phyloP scores from a whole-genome alignment of 2,113 vertebrate genomes.

The Clupea harengus region DNA sequence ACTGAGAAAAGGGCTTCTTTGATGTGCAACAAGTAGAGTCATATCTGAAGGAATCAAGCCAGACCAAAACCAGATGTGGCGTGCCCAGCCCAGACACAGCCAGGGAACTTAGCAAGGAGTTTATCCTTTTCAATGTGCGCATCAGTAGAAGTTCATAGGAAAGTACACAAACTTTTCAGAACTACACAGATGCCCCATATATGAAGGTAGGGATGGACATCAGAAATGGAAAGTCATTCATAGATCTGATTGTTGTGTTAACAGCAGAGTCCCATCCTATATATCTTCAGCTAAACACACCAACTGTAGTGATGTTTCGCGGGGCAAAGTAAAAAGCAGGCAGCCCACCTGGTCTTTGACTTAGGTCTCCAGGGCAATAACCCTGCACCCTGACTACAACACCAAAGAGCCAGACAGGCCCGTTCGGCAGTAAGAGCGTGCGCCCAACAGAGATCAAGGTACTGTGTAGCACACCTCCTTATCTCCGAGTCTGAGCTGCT shows the following conservation, averaged over 20 bases:
- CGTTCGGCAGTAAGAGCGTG: too few species aligned
- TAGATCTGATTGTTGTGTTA: too few species aligned
- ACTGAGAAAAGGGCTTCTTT: neutral
- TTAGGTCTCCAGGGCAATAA: neutral
- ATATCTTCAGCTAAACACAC: neutral
- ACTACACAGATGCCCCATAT: neutral
- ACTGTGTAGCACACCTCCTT: too few species aligned
- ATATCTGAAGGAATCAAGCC: neutral
- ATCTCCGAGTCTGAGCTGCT: too few species aligned
- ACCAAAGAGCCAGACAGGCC: too few species aligned
- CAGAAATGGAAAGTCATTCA: too few species aligned
- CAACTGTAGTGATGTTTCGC: neutral
- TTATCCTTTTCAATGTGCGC: too few species aligned
- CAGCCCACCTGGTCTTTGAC: neutral
- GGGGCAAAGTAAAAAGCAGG: neutral
- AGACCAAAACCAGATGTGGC: neutral
- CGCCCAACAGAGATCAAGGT: too few species aligned
- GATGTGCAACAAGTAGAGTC: neutral
- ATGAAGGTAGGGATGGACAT: neutral
- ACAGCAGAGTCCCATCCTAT: too few species aligned
- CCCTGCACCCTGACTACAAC: neutral
- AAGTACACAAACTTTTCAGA: neutral
- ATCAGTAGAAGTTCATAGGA: neutral
- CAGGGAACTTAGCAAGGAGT: neutral
- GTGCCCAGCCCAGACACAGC: neutral